Evolutionary conservation across 2,797 vertebrate species (phyloP), one percentile per base, ranked within the genome.

Genomic region (Oreortyx pictus): DNA sequence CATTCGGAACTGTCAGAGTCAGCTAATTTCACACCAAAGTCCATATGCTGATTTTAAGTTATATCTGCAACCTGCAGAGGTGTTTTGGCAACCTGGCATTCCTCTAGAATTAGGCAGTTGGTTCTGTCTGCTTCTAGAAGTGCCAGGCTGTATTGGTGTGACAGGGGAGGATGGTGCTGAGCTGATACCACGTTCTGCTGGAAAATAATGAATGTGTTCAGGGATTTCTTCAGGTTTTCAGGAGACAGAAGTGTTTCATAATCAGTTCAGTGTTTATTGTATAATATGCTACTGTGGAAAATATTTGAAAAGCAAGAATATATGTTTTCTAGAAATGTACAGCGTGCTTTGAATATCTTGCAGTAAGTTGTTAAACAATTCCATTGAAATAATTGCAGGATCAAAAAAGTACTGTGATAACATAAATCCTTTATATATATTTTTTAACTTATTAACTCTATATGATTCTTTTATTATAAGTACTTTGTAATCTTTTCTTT

Each of bases 311-410:
- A 95, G 94, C 94, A 82, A 79, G 77, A 83, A 88, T 88, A 90
- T 96, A 96, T 92, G 92, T 96, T 96, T 96, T 94, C 93, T 72
- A 79, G 90, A 89, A 88, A 47, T 49, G 39, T 90, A 29, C 37
- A 35, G 4, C 72, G 29, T 33, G 56, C 83, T 97, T 92, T 94
- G 67, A 95, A 11, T 82, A 43, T 66, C 43, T 52, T 73, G 84
- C 72, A 94, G 54, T 50, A 87, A 92, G 56, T 87, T 62, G 66
- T 54, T 78, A 7, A 1, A 0, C 62, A 39, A 44, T 37, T 77
- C 78, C 52, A 7, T 49, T 75, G 60, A 91, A 70, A n/a, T 33
- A 78, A 41, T 47, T 75, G 49, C 75, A 82, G 25, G 23, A 24
- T 90, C 31, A 27, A 59, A 78, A 65, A 61, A 68, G 27, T 78